Evolutionary conservation across 2,888 invertebrate genomes (phyloP), one percentile per base, ranked within the genome.

Genomic region (Celastrina argiolus): DNA sequence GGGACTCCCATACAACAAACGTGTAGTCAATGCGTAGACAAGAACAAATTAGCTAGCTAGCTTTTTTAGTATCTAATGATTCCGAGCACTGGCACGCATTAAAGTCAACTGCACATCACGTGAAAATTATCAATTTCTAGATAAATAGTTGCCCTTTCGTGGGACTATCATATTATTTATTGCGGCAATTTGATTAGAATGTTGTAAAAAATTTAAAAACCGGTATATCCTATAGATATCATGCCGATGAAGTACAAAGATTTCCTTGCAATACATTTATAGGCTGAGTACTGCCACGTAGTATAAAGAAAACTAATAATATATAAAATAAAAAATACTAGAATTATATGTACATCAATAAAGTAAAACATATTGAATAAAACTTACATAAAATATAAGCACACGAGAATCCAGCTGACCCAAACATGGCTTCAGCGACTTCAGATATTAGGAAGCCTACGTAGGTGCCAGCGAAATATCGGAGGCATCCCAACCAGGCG

Each of bases 371-470:
- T n/a, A n/a, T n/a, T n/a, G n/a, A n/a, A n/a, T n/a, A n/a, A n/a
- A 6, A 77, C 84, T 87, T 87, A 93, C 95, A 92, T 70, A 94
- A 81, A 72, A 96, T 94, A 77, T 95, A 95, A 63, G 93, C 93
- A n/a, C 94, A 92, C 6, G 94, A 93, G 76, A 94, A 96, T 6
- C 93, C 92, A 1, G 94, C 94, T 36, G 94, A 92, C 1, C 94
- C 93, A 34, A 94, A 90, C 14, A 92, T 83, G 2, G 95, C 93
- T 74, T 95, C 95, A 22, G 94, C 78, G 68, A 96, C 93, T 81
- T 96, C 95, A 14, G 95, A 93, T 7, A 92, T 72, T 66, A 94
- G 75, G 76, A 95, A 96, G 80, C 92, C 93, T 63, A 87, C 75
- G 78, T 95, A 96, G 67, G 92, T 93, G 16, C 90, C 87, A 14